Conservation (phyloP, 1,140 invertebrate genomes). For the Drosophila nannoptera region DNA sequence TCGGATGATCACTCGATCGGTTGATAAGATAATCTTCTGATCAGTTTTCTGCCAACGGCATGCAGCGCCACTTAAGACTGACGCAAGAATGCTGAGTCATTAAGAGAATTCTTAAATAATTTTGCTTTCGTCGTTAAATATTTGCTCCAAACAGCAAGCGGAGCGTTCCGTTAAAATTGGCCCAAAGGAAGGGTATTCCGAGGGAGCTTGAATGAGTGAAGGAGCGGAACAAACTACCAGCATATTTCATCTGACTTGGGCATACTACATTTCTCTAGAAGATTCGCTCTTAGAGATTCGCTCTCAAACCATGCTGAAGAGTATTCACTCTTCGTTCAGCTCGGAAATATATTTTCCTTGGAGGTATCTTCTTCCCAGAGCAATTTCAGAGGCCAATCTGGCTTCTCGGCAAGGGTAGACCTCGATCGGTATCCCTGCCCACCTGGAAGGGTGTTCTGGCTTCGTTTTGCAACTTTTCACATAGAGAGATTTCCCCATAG, state of each 20-base stretch:
- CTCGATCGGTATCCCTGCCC: not conserved
- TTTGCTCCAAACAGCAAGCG: not conserved
- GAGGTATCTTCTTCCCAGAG: too few relatives aligned
- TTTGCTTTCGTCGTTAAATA: constrained; percentile 26
- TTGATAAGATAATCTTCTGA: too few relatives aligned
- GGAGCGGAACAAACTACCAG: too few relatives aligned
- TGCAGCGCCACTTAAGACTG: not conserved
- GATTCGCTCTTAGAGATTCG: too few relatives aligned
- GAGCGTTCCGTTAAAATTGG: not conserved
- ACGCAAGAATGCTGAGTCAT: constrained; percentile 27
- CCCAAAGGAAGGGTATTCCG: not conserved
- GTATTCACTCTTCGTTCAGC: too few relatives aligned
- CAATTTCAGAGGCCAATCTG: too few relatives aligned
- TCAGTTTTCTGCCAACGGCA: constrained; percentile 3
- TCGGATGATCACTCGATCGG: too few relatives aligned
- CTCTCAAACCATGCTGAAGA: too few relatives aligned
- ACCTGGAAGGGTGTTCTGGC: not conserved
- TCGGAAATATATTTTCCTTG: too few relatives aligned
- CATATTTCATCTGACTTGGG: too few relatives aligned
- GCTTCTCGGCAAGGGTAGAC: too few relatives aligned
- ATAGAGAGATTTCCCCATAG: not conserved
- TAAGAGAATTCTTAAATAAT: constrained; percentile 7
- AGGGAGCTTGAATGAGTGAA: not conserved
- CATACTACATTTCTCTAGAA: too few relatives aligned
- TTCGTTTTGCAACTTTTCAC: not conserved